These are phyloP conservation scores for Vanacampus margaritifer DNA, from an alignment of 2,113 vertebrate species.

Conservation along the genomic window DNA sequence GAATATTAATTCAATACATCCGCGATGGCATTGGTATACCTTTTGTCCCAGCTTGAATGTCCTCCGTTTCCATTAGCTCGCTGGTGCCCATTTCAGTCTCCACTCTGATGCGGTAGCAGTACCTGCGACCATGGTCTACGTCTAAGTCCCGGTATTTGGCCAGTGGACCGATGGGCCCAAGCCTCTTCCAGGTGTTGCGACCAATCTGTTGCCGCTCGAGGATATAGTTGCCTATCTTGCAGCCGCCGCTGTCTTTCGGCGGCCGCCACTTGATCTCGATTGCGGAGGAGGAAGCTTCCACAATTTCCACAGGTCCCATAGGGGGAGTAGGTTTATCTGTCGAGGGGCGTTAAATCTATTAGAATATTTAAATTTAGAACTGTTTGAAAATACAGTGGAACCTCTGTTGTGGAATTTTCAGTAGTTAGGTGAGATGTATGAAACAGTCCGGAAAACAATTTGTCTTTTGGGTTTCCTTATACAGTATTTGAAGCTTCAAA, in stretches of 20 bases:
- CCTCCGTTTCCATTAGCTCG: constrained; percentile 79
- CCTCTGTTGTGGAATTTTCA: too few relatives aligned
- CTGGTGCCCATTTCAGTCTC: constrained; percentile 79
- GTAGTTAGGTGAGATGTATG: too few relatives aligned
- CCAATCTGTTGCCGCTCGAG: constrained; percentile 83
- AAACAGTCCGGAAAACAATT: too few relatives aligned
- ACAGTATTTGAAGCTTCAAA: too few relatives aligned
- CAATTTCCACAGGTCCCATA: constrained; percentile 80
- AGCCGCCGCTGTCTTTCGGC: constrained; percentile 83
- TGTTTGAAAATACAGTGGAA: background rate
- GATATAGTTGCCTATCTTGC: constrained; percentile 73
- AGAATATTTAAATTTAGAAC: background rate
- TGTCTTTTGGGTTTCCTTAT: too few relatives aligned
- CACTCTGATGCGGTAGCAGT: constrained; percentile 83
- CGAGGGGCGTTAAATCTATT: background rate
- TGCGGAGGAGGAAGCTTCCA: constrained; percentile 63
- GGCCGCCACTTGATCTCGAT: constrained; percentile 81
- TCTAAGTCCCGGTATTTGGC: constrained; percentile 74
- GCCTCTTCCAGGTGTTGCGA: constrained; percentile 80
- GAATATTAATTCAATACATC: background rate
- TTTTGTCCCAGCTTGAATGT: constrained; percentile 81
- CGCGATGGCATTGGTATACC: constrained; percentile 63
- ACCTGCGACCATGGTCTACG: constrained; percentile 81
- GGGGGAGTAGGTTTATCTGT: constrained; percentile 83
- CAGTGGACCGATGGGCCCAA: constrained; percentile 72